Percentiles rank a stretch among this genome's conserved stretches.
phyloP scores from a whole-genome alignment of 2,797 vertebrate genomes.

The Spinus olivaceus region DNA sequence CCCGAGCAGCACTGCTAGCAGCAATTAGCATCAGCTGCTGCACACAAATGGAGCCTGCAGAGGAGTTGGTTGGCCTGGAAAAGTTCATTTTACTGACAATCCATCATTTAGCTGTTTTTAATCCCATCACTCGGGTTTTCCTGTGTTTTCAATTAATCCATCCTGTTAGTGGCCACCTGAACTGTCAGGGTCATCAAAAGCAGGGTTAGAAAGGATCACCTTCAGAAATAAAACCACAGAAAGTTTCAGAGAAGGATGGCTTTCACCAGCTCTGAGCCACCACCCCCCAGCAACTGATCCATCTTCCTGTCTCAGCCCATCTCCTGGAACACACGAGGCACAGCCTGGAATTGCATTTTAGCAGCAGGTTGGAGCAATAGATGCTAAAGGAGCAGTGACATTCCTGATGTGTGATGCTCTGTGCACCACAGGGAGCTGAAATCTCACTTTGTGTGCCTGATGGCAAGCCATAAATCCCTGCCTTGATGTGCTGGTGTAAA shows the following conservation, averaged over 20 bases:
- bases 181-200: neutral
- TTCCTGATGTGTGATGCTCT: slow-evolving; percentile 43
- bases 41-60: neutral
- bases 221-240: neutral
- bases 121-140: neutral
- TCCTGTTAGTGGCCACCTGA: neutral
- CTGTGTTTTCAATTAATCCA: neutral
- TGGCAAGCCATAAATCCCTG: slow-evolving; percentile 52
- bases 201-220: neutral
- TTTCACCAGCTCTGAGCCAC: neutral
- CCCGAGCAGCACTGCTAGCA: neutral
- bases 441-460: slow-evolving; percentile 53
- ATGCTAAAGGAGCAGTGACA: slow-evolving; percentile 37
- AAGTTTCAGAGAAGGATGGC: neutral
- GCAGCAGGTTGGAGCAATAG: slow-evolving; percentile 59
- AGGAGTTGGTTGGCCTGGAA: neutral
- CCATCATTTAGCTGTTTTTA: neutral
- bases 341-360: slow-evolving; percentile 46
- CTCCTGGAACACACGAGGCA: slow-evolving; percentile 29
- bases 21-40: neutral
- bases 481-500: slow-evolving; percentile 57
- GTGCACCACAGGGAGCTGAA: slow-evolving; percentile 42
- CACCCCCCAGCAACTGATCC: slow-evolving; percentile 5
- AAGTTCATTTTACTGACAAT: neutral
- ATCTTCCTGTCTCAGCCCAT: neutral